A percentile compares a stretch with the other conserved stretches of the same genome.
These are phyloP conservation scores for Pheosia gnoma DNA, from an alignment of 2,888 invertebrate species.

Conservation along the genomic window DNA sequence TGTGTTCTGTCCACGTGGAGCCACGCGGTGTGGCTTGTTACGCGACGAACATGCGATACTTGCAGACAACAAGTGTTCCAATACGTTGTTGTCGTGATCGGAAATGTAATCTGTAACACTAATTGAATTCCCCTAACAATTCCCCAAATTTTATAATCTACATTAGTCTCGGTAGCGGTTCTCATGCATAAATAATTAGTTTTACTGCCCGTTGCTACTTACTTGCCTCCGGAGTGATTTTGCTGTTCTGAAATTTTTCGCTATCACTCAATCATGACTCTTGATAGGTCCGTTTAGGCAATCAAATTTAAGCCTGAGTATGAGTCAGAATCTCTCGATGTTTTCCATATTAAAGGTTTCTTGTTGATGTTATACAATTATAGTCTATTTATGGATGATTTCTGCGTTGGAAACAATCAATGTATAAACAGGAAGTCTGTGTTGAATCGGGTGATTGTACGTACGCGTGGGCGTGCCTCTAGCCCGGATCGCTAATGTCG, in stretches of 20 bases:
- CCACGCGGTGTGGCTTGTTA: slow-evolving; percentile 36
- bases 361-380: too few relatives aligned
- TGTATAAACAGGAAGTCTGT: slow-evolving; percentile 71
- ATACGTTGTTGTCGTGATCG: slow-evolving; percentile 35
- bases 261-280: background rate
- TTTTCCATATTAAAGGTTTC: too few relatives aligned
- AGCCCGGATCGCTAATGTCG: slow-evolving; percentile 60
- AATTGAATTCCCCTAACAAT: slow-evolving; percentile 15
- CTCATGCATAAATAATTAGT: slow-evolving; percentile 15
- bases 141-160: slow-evolving; percentile 13
- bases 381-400: slow-evolving; percentile 20
- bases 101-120: slow-evolving; percentile 28
- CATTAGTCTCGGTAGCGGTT: slow-evolving; percentile 17
- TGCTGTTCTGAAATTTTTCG: slow-evolving; percentile 8
- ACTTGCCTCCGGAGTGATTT: slow-evolving; percentile 21
- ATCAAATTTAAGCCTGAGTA: too few relatives aligned
- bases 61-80: slow-evolving; percentile 37
- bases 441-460: slow-evolving; percentile 65
- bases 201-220: slow-evolving; percentile 14
- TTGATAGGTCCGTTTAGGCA: background rate
- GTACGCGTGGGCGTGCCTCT: slow-evolving; percentile 66
- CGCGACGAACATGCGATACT: slow-evolving; percentile 46
- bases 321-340: too few relatives aligned
- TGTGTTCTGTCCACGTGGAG: slow-evolving; percentile 60
- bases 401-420: slow-evolving; percentile 46